Percentiles rank a stretch among this genome's conserved stretches.
phyloP scores from a whole-genome alignment of 1,140 invertebrate species.

The Episyrphus balteatus region DNA sequence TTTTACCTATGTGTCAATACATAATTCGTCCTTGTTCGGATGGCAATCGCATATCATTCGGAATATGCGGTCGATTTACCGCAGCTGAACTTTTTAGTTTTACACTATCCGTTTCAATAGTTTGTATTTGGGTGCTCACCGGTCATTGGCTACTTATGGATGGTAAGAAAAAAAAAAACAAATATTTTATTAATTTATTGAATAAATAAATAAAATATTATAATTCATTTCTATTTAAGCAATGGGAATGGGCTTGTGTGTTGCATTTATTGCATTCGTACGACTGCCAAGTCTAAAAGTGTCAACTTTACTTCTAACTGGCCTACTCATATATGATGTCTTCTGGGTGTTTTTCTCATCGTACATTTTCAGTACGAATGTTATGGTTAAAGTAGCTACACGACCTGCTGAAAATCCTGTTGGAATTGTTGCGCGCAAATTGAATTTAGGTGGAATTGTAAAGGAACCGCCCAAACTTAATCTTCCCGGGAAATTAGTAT shows the following conservation, averaged over 20 bases:
- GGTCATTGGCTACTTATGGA: slow-evolving; percentile 98
- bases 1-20: slow-evolving; percentile 95
- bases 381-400: slow-evolving; percentile 88
- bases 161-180: slow-evolving; percentile 52
- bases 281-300: slow-evolving; percentile 92
- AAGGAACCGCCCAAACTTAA: slow-evolving; percentile 88
- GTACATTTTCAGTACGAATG: slow-evolving; percentile 94
- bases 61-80: slow-evolving; percentile 80
- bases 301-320: slow-evolving; percentile 86
- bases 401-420: slow-evolving; percentile 93
- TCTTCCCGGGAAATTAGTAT: slow-evolving; percentile 91
- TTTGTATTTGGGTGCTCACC: slow-evolving; percentile 92
- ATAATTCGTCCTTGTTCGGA: slow-evolving; percentile 79
- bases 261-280: slow-evolving; percentile 94
- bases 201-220: neutral
- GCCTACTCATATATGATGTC: slow-evolving; percentile 91
- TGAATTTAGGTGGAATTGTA: slow-evolving; percentile 77
- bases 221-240: slow-evolving; percentile 45
- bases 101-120: slow-evolving; percentile 81
- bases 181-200: slow-evolving; percentile 8
- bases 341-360: slow-evolving; percentile 99
- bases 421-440: slow-evolving; percentile 80
- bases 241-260: slow-evolving; percentile 91
- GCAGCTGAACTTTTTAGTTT: slow-evolving; percentile 89
- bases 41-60: slow-evolving; percentile 81